A percentile compares a stretch with the other conserved stretches of the same genome.
Conservation (phyloP, 2,888 invertebrate genomes). For the Andrena trimmerana region DNA sequence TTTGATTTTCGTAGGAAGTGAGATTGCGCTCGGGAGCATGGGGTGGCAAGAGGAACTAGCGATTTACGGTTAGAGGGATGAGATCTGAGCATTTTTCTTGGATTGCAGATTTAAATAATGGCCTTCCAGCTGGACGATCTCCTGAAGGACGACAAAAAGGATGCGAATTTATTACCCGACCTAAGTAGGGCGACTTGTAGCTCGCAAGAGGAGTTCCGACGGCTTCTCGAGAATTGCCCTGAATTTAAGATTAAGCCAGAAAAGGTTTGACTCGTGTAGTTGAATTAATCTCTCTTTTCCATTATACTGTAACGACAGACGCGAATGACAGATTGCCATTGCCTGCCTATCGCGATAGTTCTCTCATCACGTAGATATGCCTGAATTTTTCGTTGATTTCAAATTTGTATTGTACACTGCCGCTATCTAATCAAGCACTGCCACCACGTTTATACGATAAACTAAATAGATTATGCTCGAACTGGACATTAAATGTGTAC, state of each 20-base stretch:
- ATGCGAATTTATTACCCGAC: constrained; percentile 93
- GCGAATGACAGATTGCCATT: no score
- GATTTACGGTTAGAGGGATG: constrained; percentile 17
- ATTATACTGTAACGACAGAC: no score
- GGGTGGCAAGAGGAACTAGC: constrained; percentile 54
- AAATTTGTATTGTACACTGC: no score
- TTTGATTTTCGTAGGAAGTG: constrained; percentile 67
- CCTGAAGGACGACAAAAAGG: constrained; percentile 92
- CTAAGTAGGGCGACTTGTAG: constrained; percentile 92
- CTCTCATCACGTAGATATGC: background rate
- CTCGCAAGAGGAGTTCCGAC: constrained; percentile 93
- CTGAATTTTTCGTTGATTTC: background rate
- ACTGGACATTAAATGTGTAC: no score
- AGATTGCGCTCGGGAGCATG: constrained; percentile 47
- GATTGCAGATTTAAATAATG: constrained; percentile 81
- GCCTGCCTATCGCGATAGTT: no score
- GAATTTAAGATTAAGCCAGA: constrained; percentile 96
- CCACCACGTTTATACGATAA: no score
- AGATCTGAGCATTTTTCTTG: constrained; percentile 56
- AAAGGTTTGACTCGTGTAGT: constrained; percentile 87
- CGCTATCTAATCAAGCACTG: no score
- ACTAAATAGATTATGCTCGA: no score
- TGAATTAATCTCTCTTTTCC: background rate
- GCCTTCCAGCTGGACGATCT: constrained; percentile 93
- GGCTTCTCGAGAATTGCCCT: constrained; percentile 93